Base-by-base conservation (phyloP, 2,797 vertebrate genomes). In the Monodelphis domestica region DNA sequence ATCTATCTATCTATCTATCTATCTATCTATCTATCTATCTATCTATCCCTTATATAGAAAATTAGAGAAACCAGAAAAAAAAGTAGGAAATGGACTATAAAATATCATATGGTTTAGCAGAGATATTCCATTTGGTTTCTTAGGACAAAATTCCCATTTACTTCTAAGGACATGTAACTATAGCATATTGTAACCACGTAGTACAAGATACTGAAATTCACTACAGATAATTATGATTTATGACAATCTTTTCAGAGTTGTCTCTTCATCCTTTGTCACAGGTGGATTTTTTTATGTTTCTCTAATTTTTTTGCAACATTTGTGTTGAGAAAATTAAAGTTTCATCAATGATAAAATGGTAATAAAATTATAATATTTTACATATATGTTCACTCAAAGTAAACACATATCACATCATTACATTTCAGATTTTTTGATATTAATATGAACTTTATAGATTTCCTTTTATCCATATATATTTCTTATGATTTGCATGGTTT, bases 381-480 rank as follows among this genome's bases (percentile, higher is more conserved):
- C 7, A 38, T 0, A 24, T 24, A 24, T 78, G 2, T 38, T 78
- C 24, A 9, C 17, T 24, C 17, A 38, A 45, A 38, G 6, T 5
- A 10, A 78, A 78, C 17, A 78, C 17, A 24, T 17, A 7, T 3
- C 63, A 45, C 21, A 78, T 38, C 17, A 70, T 45, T 24, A 38
- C 45, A 70, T 21, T 0, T 78, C 5, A 45, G 3, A 24, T 78
- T 59, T 38, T 38, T 45, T 45, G 17, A n/a, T 28, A 45, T n/a
- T 33, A 12, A 78, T 63, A 78, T 59, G 90, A 90, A 94, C 7
- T 51, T 5, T 33, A 29, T 26, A 53, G 15, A 12, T 38, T 2
- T 87, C 10, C 88, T 91, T 89, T 92, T 89, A 91, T 87, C 56
- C 59, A 15, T 53, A 87, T 91, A 87, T 87, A 63, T 15, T 87